Evolutionary conservation across 2,797 vertebrate genomes (phyloP), one percentile per base, ranked within the genome.

Genomic region (Oreochromis mossambicus): DNA sequence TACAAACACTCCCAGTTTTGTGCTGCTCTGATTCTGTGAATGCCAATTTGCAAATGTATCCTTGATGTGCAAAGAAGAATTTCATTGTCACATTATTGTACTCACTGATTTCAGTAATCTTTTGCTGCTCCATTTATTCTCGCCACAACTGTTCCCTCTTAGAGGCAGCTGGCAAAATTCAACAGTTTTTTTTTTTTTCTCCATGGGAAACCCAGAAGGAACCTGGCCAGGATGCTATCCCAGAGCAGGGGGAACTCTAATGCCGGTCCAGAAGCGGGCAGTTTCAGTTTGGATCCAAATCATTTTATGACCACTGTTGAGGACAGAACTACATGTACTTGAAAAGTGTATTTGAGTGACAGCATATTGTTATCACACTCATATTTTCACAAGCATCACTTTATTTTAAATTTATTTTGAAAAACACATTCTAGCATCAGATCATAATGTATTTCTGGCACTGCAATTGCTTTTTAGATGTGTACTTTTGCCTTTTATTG

Each of bases 41-140:
- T 80, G 63, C 54, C 81, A 87, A 83, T 92, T 90, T 90, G 24
- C 76, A 81, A 90, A 88, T 82, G 83, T 48, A 81, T 77, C 46
- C 14, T 4, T 86, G 75, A 77, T 78, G 70, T 88, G 78, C 58
- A 77, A 78, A 81, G 77, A 90, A 79, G 79, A 85, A 77, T 85
- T 84, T 29, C 2, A 41, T 84, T 80, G 83, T 87, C 78, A 75
- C 86, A 83, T 88, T 81, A 82, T 84, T 80, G 58, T 26, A 84
- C 58, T 85, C n/a, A 8, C 10, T 88, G 78, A 88, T 84, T 83
- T 68, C 61, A 85, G 70, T 73, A 79, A 88, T 83, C 41, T 80
- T 43, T 77, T 6, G 4, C 87, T 76, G 63, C 68, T 88, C 73
- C 29, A 79, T 77, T 87, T 86, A 84, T 80, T 76, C 75, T 77